phyloP scores from a whole-genome alignment of 2,888 invertebrate species.

The Corbicula japonica region DNA sequence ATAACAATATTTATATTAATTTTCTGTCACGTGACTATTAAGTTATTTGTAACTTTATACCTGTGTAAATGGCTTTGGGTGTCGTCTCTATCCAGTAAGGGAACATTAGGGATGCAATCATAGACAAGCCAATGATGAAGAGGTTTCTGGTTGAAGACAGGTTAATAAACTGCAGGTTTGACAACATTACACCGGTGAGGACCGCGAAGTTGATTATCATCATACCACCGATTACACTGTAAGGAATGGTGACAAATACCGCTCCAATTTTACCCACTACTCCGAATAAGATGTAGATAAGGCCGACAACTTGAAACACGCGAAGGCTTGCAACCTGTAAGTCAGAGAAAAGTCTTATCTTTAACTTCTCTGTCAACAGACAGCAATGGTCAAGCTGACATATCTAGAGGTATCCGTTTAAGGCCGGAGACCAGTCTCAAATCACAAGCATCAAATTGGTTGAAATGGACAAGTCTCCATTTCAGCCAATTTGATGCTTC shows the following conservation, averaged over 20 bases:
- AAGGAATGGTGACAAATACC: conserved; percentile 86
- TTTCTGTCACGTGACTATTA: too few species aligned
- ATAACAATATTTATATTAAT: too few species aligned
- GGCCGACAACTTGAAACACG: conserved; percentile 85
- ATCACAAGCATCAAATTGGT: too few species aligned
- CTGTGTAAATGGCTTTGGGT: conserved; percentile 62
- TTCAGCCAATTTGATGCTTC: too few species aligned
- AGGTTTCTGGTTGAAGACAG: conserved; percentile 94
- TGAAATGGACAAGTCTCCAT: too few species aligned
- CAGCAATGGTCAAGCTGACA: too few species aligned
- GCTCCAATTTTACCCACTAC: conserved; percentile 86
- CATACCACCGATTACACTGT: conserved; percentile 85
- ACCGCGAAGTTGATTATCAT: conserved; percentile 74
- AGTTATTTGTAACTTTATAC: too few species aligned
- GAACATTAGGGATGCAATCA: conserved; percentile 92
- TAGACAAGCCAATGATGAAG: conserved; percentile 94
- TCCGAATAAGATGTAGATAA: conserved; percentile 84
- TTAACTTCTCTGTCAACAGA: too few species aligned
- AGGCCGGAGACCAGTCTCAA: too few species aligned
- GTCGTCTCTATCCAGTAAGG: conserved; percentile 69
- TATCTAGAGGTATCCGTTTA: too few species aligned
- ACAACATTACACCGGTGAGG: conserved; percentile 75
- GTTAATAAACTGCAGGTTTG: conserved; percentile 88
- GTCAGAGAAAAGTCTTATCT: too few species aligned
- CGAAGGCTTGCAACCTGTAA: conserved; percentile 85